These are phyloP conservation scores for Scopus umbretta DNA, from an alignment of 2,113 vertebrate genomes.

Conservation along the genomic window DNA sequence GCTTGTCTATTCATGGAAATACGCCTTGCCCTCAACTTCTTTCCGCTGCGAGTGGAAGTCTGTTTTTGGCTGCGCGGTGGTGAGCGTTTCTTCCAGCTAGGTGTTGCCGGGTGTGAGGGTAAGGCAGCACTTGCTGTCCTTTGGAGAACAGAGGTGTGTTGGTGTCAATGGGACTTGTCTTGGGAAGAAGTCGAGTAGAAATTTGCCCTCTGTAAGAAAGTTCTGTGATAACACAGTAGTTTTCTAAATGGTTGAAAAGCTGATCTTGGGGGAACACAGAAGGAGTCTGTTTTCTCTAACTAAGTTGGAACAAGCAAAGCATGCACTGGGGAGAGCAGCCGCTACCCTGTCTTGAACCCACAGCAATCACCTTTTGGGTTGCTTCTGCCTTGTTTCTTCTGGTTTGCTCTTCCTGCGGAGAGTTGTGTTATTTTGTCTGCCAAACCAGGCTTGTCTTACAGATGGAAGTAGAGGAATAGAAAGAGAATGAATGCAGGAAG, in stretches of 20 bases:
- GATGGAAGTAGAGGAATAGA: neutral
- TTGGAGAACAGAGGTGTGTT: neutral
- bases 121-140: accelerated
- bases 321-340: neutral
- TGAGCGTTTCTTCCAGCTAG: neutral
- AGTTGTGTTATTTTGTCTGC: neutral
- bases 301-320: accelerated
- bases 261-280: neutral
- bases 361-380: neutral
- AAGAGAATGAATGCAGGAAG: neutral
- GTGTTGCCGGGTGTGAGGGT: neutral
- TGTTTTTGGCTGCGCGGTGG: accelerated
- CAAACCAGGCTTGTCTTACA: neutral
- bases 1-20: neutral
- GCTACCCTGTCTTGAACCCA: neutral
- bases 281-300: neutral
- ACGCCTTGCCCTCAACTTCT: neutral
- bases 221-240: too few relatives aligned
- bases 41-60: neutral
- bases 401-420: neutral
- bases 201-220: neutral
- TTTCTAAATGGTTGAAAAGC: neutral
- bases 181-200: neutral
- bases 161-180: neutral
- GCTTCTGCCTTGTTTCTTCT: neutral